A percentile compares a stretch with the other conserved stretches of the same genome.
Conservation (phyloP, 2,113 vertebrate species). For the Zosterops lateralis region DNA sequence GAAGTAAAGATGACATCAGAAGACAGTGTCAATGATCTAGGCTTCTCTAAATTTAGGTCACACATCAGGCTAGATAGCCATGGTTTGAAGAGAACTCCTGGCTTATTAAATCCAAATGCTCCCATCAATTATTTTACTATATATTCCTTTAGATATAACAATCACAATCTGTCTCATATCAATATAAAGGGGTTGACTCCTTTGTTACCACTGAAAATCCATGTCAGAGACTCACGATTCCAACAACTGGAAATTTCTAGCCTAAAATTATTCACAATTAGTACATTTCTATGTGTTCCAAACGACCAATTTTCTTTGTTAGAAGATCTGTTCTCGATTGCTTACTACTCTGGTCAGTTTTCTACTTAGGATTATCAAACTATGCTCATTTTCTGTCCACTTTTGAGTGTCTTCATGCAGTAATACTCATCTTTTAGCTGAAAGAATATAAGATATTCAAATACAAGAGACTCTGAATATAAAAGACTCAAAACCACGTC, state of each 20-base stretch:
- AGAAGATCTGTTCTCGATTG: neutral
- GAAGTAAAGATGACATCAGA: neutral
- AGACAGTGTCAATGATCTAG: neutral
- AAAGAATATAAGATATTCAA: too few species aligned
- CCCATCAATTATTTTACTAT: neutral
- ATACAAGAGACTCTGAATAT: neutral
- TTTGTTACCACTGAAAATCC: neutral
- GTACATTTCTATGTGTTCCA: neutral
- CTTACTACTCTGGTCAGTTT: neutral
- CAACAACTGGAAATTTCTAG: neutral
- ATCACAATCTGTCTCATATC: neutral
- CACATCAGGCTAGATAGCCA: neutral
- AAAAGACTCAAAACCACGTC: neutral
- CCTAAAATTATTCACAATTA: neutral
- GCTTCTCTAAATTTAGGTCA: neutral
- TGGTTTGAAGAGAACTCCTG: neutral
- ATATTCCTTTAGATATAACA: neutral
- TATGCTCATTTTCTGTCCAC: neutral
- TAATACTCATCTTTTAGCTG: neutral
- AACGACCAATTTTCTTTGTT: neutral
- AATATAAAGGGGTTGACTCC: neutral
- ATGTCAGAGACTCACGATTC: neutral
- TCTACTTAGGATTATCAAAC: neutral
- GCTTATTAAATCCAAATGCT: neutral
- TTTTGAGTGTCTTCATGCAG: neutral